These are phyloP conservation scores for Oreochromis niloticus DNA, from an alignment of 2,113 vertebrate species.

Conservation along the genomic window DNA sequence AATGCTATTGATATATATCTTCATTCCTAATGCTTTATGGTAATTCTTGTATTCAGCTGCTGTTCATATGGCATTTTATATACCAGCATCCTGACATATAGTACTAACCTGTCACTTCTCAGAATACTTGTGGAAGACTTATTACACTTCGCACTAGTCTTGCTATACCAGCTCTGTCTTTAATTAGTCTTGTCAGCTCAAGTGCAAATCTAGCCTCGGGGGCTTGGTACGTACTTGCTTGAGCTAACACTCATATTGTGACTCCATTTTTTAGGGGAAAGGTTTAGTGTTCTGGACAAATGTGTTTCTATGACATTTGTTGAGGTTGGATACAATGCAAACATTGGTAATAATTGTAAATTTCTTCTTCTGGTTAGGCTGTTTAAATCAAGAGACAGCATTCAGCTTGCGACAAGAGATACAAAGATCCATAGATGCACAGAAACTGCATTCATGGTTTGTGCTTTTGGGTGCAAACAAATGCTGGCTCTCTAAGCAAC, in stretches of 20 bases:
- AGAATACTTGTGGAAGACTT: neutral
- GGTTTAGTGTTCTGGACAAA: too few relatives aligned
- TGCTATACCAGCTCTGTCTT: neutral
- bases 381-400: neutral
- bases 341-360: too few relatives aligned
- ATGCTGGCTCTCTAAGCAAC: neutral
- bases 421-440: neutral
- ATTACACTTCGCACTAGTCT: neutral
- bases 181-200: neutral
- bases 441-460: neutral
- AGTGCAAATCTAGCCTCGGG: neutral
- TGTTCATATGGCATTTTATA: neutral
- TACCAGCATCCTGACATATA: neutral
- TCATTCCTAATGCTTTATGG: neutral
- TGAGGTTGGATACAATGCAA: too few relatives aligned
- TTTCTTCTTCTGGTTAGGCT: too few relatives aligned
- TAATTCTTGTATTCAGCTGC: neutral
- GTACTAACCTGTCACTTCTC: neutral
- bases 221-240: neutral
- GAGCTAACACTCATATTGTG: neutral
- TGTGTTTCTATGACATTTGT: too few relatives aligned
- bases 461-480: neutral
- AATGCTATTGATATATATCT: neutral
- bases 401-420: rapidly evolving
- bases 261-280: neutral